Evolutionary conservation across 2,888 invertebrate genomes (phyloP), one percentile per base, ranked within the genome.

Genomic region (Nowickia ferox): DNA sequence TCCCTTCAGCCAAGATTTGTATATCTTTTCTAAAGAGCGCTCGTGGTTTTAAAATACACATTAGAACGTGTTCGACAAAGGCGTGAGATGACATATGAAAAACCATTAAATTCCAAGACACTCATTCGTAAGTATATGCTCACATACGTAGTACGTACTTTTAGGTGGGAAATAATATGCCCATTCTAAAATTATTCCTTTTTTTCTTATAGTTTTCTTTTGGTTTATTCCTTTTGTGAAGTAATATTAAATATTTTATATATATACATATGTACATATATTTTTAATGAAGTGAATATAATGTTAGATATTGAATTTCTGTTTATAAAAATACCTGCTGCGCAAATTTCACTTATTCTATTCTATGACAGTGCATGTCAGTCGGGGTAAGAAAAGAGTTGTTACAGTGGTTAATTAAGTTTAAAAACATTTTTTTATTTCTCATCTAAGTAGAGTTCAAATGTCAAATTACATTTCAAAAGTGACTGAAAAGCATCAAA

Each of bases 41-140:
- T 79, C 79, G 86, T 61, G 79, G 79, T 75, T 83, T 79, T 79
- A 71, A 59, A 46, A 53, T 74, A 19, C 59, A 59, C 40, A 38
- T 59, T 44, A 42, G 15, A 11, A 17, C 1, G 6, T 42, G 4
- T 44, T 19, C 53, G 11, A n/a, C 6, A 30, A 71, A 22, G 63
- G n/a, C 22, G 40, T 22, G 42, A n/a, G 17, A 48, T 17, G 30
- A n/a, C 46, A n/a, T 22, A 51, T 65, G 65, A 48, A 63, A 13
- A 10, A 22, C 46, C 46, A 8, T 15, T 38, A n/a, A 22, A 22
- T 71, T 15, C 48, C 2, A 13, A n/a, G 40, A 22, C 9, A 61
- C n/a, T 40, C 42, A 42, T 13, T 5, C 17, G 30, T 4, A 30
- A 30, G 19, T 22, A 8, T 30, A 51, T 63, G 22, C 11, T 40